phyloP scores from a whole-genome alignment of 2,888 invertebrate genomes.

The Mythimna vitellina region DNA sequence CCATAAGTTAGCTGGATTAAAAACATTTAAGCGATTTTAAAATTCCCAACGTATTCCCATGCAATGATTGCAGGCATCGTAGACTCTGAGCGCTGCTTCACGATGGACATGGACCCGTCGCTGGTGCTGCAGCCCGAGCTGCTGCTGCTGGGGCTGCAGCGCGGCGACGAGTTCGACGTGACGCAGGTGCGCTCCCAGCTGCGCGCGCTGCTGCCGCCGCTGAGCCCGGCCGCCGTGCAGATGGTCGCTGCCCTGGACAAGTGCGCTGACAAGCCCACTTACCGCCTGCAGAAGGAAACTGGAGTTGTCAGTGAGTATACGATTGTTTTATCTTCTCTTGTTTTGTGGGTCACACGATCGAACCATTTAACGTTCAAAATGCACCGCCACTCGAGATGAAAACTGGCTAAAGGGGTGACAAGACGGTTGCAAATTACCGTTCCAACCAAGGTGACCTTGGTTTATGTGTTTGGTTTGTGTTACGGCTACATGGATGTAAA shows the following conservation, averaged over 20 bases:
- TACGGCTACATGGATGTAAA: too few relatives aligned
- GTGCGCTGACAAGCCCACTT: slow-evolving; percentile 93
- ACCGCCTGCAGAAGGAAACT: slow-evolving; percentile 92
- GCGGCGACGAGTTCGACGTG: slow-evolving; percentile 95
- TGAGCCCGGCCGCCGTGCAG: slow-evolving; percentile 20
- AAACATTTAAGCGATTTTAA: too few relatives aligned
- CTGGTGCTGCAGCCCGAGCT: slow-evolving; percentile 93
- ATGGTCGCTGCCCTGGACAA: slow-evolving; percentile 32
- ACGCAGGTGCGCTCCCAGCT: slow-evolving; percentile 93
- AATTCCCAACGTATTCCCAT: too few relatives aligned
- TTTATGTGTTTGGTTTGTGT: too few relatives aligned
- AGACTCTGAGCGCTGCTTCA: slow-evolving; percentile 96
- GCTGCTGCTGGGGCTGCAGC: slow-evolving; percentile 91
- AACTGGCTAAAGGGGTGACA: too few relatives aligned
- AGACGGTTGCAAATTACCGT: too few relatives aligned
- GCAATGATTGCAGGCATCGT: slow-evolving; percentile 92
- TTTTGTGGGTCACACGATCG: too few relatives aligned
- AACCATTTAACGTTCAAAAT: too few relatives aligned
- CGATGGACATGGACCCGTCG: slow-evolving; percentile 96
- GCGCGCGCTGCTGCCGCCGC: slow-evolving; percentile 93
- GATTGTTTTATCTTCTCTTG: too few relatives aligned
- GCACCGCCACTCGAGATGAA: too few relatives aligned
- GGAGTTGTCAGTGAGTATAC: slow-evolving; percentile 91
- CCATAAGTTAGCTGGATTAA: too few relatives aligned
- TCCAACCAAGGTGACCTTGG: too few relatives aligned